Evolutionary conservation across 2,113 vertebrate genomes (phyloP), one percentile per base, ranked within the genome.

Genomic region (Sialia sialis): DNA sequence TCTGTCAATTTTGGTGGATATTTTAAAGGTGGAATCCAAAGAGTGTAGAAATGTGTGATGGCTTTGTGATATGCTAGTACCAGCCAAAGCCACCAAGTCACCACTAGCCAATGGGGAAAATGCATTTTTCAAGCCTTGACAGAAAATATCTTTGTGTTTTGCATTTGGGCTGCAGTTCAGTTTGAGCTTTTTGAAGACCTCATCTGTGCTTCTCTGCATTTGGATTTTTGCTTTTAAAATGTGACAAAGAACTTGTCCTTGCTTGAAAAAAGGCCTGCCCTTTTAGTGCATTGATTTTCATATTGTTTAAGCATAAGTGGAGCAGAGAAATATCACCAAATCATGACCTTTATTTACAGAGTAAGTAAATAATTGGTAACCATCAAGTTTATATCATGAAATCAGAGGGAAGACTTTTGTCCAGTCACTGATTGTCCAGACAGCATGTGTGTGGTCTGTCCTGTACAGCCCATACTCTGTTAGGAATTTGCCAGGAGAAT

Each of bases 1-100:
- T 74, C 59, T 89, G 46, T 11, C 29, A 74, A 11, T 69, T 84
- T 69, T 21, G 16, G 18, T 69, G 26, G 13, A 59, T 84, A 41
- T 77, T 89, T 80, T 43, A 59, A 87, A 75, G 21, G 32, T 38
- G 18, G 34, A 74, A 86, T 83, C 7, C 17, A 66, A 29, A 72
- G 64, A 49, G 11, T 34, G 2, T 74, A n/a, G 26, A 86, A 70
- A 25, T 30, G 5, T 64, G 3, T 67, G 63, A 46, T 69, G 26
- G 38, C 23, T 81, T 75, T 0, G 0, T 81, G 48, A 46, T 0
- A 0, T 43, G 10, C 34, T 54, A 39, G 21, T 73, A 60, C 44
- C 3, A 6, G 54, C 49, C 58, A 89, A 79, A 93, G 76, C 29
- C 60, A 27, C 17, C 0, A 2, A 46, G 29, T 84, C 67, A 59